These are phyloP conservation scores for Bagarius yarrelli DNA, from an alignment of 2,113 vertebrate species.

Conservation along the genomic window DNA sequence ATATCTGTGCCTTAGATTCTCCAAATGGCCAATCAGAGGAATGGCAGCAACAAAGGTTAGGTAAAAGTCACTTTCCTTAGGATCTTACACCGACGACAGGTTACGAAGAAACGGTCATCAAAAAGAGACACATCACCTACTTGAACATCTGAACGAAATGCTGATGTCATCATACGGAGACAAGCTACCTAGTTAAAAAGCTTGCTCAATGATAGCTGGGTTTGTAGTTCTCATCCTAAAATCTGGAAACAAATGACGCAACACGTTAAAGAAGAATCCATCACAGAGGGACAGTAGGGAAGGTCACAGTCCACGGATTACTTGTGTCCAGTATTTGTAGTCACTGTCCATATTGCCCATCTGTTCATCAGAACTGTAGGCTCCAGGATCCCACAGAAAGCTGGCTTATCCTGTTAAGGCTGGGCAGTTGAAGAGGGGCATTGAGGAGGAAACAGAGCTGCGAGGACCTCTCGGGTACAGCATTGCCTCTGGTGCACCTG, in stretches of 20 bases:
- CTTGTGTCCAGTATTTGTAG: slow-evolving; percentile 23
- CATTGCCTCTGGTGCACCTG: slow-evolving; percentile 19
- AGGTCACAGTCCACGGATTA: slow-evolving; percentile 9
- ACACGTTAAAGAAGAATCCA: slow-evolving; percentile 47
- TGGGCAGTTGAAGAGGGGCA: slow-evolving; percentile 10
- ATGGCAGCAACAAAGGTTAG: slow-evolving; percentile 6
- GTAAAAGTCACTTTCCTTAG: slow-evolving; percentile 27
- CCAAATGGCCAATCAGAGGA: slow-evolving; percentile 4
- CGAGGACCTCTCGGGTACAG: slow-evolving; percentile 15
- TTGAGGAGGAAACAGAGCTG: slow-evolving; percentile 11
- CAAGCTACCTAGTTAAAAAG: slow-evolving; percentile 40
- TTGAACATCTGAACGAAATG: slow-evolving; percentile 25
- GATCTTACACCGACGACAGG: background rate
- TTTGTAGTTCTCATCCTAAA: slow-evolving; percentile 1
- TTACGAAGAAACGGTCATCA: slow-evolving; percentile 10
- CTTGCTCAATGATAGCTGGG: slow-evolving; percentile 1
- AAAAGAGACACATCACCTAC: slow-evolving; percentile 41
- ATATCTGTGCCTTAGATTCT: background rate
- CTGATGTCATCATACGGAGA: slow-evolving; percentile 44
- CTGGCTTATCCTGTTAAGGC: slow-evolving; percentile 29
- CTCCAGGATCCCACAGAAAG: slow-evolving; percentile 21
- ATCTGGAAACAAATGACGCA: slow-evolving; percentile 25
- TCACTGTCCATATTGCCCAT: background rate
- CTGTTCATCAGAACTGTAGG: background rate
- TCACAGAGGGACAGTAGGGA: slow-evolving; percentile 33